Evolutionary conservation across 2,888 invertebrate genomes (phyloP).

Genomic region (Xestia rhomboidea): DNA sequence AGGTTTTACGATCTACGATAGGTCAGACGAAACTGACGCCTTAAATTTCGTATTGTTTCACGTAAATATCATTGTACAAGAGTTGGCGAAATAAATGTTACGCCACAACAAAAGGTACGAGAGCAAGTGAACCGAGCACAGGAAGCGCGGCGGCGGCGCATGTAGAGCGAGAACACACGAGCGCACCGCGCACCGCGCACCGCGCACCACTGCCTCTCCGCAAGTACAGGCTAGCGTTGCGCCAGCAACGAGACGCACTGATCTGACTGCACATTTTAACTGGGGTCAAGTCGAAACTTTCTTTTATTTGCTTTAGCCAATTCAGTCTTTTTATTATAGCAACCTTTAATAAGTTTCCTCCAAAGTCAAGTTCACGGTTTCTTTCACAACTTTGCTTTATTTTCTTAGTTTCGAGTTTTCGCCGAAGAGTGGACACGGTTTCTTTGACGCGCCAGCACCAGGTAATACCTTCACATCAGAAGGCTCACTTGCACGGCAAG

Average conservation of each 20-base stretch:
- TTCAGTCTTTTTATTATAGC: not conserved
- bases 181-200: not conserved
- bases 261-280: not conserved
- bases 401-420: not conserved
- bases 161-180: conserved; percentile 60
- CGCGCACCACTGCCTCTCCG: not conserved
- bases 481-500: not conserved
- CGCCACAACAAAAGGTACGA: conserved; percentile 52
- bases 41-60: conserved; percentile 39
- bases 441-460: not conserved
- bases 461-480: not conserved
- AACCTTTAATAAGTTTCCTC: not conserved
- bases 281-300: not conserved
- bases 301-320: not conserved
- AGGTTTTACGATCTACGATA: too few species aligned
- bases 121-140: conserved; percentile 48
- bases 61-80: conserved; percentile 36
- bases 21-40: too few species aligned
- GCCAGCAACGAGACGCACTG: not conserved
- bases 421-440: not conserved
- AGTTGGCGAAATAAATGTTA: conserved; percentile 49
- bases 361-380: not conserved
- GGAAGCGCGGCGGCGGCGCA: conserved; percentile 39
- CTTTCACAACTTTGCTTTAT: not conserved
- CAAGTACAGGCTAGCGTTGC: not conserved